These are phyloP conservation scores for Gobiocypris rarus DNA, from an alignment of 2,113 vertebrate genomes.

Conservation along the genomic window DNA sequence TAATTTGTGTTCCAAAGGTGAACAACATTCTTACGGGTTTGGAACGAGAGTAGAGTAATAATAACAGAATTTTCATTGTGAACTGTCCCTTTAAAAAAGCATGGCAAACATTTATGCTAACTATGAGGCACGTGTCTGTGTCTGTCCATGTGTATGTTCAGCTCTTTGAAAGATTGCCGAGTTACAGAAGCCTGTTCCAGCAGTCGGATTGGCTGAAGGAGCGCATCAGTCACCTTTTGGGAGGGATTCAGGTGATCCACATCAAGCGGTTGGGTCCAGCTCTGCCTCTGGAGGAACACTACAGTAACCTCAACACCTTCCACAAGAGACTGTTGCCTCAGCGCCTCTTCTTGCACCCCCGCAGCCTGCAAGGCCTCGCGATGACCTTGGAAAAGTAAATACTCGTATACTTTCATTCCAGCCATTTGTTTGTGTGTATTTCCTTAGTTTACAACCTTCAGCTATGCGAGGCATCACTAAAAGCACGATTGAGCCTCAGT, in stretches of 20 bases:
- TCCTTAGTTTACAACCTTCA: conserved; percentile 2
- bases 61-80: too few species aligned
- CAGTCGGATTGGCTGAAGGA: conserved; percentile 85
- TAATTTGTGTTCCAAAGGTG: too few species aligned
- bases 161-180: conserved; percentile 87
- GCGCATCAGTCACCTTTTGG: conserved; percentile 85
- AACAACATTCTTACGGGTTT: too few species aligned
- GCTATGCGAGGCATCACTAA: neutral
- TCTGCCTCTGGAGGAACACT: conserved; percentile 86
- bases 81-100: neutral
- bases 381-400: conserved; percentile 86
- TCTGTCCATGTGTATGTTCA: conserved; percentile 55
- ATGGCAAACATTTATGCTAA: neutral
- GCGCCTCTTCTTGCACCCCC: conserved; percentile 81
- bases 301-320: conserved; percentile 81
- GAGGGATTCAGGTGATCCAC: conserved; percentile 85
- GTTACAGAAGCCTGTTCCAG: conserved; percentile 83
- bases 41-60: too few species aligned
- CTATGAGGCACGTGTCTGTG: neutral
- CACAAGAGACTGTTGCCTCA: conserved; percentile 77
- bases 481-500: neutral
- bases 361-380: conserved; percentile 85
- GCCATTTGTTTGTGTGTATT: neutral
- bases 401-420: neutral
- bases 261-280: conserved; percentile 83